Percentiles rank a stretch among this genome's conserved stretches.
Conservation (phyloP, 2,113 vertebrate genomes). For the Spilogale gracilis region DNA sequence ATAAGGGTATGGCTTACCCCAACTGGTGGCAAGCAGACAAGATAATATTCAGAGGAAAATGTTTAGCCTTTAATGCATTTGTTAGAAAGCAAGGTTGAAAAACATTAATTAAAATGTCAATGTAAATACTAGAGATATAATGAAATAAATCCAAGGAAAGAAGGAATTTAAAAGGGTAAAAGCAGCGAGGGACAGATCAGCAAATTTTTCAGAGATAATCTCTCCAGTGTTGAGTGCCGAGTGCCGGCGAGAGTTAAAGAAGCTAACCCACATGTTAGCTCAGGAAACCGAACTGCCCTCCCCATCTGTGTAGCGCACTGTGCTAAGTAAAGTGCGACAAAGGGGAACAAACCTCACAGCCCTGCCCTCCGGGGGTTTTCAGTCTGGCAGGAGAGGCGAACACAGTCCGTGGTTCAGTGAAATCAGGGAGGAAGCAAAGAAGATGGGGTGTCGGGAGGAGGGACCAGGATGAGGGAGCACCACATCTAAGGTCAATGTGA, state of each 20-base stretch:
- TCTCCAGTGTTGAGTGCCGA: background rate
- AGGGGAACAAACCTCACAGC: background rate
- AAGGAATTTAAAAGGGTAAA: background rate
- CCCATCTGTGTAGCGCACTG: background rate
- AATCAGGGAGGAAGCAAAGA: background rate
- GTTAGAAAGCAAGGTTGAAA: conserved; percentile 8
- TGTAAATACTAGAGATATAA: background rate
- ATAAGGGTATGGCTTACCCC: background rate
- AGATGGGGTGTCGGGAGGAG: background rate
- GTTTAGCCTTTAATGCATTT: background rate
- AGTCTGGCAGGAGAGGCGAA: background rate
- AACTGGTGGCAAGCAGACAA: background rate
- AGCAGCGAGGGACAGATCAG: background rate
- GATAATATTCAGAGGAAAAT: background rate
- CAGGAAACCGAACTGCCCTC: background rate
- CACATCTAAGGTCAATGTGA: background rate
- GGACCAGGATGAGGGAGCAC: background rate
- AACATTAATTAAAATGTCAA: background rate
- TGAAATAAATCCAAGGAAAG: conserved; percentile 21
- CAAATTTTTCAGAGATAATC: background rate
- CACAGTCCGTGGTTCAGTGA: background rate
- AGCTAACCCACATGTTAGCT: background rate
- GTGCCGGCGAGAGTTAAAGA: background rate
- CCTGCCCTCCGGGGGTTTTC: background rate
- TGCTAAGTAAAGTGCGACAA: background rate